A percentile compares a stretch with the other conserved stretches of the same genome.
These are phyloP conservation scores for Spodoptera picta DNA, from an alignment of 2,888 invertebrate genomes.

Conservation along the genomic window DNA sequence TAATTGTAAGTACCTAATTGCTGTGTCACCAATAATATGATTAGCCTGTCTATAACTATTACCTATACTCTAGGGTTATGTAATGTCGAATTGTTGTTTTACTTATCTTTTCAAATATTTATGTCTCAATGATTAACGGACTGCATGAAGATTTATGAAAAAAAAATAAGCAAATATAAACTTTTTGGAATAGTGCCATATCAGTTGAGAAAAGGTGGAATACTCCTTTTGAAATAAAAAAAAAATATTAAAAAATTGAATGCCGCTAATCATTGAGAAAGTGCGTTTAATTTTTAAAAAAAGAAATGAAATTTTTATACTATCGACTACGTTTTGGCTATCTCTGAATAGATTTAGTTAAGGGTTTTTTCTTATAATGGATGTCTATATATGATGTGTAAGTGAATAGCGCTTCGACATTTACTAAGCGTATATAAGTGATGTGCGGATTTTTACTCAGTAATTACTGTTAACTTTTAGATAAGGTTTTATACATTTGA, in stretches of 20 bases:
- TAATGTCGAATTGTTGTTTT: conserved; percentile 66
- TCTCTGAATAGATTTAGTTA: conserved; percentile 77
- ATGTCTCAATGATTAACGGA: conserved; percentile 76
- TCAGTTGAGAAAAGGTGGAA: conserved; percentile 66
- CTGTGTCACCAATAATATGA: conserved; percentile 88
- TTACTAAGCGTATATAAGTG: conserved; percentile 79
- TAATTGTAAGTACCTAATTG: conserved; percentile 79
- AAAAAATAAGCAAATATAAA: conserved; percentile 56
- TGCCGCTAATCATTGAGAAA: conserved; percentile 76
- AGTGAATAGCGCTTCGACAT: conserved; percentile 80
- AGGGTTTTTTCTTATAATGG: conserved; percentile 80
- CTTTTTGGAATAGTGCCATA: conserved; percentile 79
- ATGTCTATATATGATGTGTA: conserved; percentile 87
- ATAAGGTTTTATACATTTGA: conserved; percentile 88
- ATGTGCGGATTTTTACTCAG: conserved; percentile 83
- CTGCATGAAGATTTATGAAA: conserved; percentile 55
- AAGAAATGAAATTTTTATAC: conserved; percentile 53
- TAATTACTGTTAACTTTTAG: conserved; percentile 78
- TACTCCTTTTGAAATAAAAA: conserved; percentile 41
- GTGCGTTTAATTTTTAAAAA: conserved; percentile 33
- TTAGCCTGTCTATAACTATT: conserved; percentile 81
- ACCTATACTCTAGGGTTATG: conserved; percentile 74
- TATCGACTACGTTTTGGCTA: conserved; percentile 68
- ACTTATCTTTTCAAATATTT: conserved; percentile 66
- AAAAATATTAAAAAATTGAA: conserved; percentile 38